Evolutionary conservation across 1,140 invertebrate genomes (phyloP).

Genomic region (Eriocheir sinensis): DNA sequence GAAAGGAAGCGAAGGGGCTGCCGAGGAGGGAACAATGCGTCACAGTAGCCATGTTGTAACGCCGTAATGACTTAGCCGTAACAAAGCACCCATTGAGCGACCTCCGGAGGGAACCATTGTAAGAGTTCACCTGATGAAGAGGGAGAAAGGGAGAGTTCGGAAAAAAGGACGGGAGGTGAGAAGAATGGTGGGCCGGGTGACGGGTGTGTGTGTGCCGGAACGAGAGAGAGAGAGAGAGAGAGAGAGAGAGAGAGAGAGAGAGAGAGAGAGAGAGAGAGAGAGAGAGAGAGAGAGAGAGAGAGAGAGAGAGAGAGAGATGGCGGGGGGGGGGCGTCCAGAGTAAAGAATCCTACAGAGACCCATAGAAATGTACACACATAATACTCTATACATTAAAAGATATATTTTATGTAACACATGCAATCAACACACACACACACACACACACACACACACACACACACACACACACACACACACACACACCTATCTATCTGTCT

Average conservation of each 20-base stretch:
- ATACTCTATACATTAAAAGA: no score
- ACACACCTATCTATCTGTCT: not conserved
- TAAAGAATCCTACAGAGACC: no score
- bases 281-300: no score
- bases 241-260: not conserved
- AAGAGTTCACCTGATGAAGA: not conserved
- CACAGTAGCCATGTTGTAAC: constrained; percentile 40
- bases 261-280: no score
- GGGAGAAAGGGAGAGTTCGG: not conserved
- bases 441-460: constrained; percentile 42
- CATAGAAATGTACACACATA: no score
- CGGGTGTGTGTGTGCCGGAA: no score
- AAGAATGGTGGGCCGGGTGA: no score
- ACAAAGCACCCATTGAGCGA: constrained; percentile 36
- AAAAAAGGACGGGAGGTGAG: not conserved
- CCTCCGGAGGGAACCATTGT: not conserved
- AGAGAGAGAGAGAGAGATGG: not conserved
- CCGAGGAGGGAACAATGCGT: not conserved
- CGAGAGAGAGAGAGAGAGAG: not conserved
- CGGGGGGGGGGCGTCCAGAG: no score
- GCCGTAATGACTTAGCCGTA: constrained; percentile 44
- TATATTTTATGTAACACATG: no score
- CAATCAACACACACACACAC: no score
- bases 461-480: constrained; percentile 41
- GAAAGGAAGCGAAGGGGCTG: not conserved